These are phyloP conservation scores for Drosophila mimetica DNA, from an alignment of 2,888 invertebrate genomes.

Conservation along the genomic window DNA sequence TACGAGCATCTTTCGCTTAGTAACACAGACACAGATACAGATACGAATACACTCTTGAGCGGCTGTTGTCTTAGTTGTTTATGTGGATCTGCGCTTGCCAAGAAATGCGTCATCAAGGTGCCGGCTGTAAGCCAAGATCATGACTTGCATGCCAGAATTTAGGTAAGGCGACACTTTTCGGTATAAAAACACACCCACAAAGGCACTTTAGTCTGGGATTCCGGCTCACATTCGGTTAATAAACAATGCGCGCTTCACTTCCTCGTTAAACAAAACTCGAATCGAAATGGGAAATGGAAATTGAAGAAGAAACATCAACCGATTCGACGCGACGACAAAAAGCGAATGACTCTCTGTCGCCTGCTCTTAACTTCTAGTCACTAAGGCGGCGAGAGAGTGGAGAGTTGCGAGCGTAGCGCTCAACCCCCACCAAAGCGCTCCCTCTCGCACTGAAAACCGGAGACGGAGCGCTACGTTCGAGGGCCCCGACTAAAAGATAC, in stretches of 20 bases:
- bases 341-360: conserved; percentile 32
- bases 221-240: conserved; percentile 6
- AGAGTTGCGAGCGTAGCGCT: conserved; percentile 50
- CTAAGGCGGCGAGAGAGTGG: conserved; percentile 51
- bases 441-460: conserved; percentile 12
- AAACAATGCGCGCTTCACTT: conserved; percentile 24
- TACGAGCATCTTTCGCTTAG: conserved; percentile 51
- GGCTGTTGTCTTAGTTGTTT: conserved; percentile 17
- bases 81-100: conserved; percentile 41
- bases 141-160: conserved; percentile 58
- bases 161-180: conserved; percentile 37
- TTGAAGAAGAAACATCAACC: conserved; percentile 22
- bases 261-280: conserved; percentile 19
- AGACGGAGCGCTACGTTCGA: background rate
- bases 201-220: background rate
- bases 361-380: conserved; percentile 68
- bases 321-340: conserved; percentile 29
- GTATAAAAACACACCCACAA: conserved; percentile 14
- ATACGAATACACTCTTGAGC: conserved; percentile 25
- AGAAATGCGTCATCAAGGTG: conserved; percentile 73
- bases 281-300: conserved; percentile 4
- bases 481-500: background rate
- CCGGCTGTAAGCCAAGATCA: conserved; percentile 72
- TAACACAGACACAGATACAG: conserved; percentile 26
- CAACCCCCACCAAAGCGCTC: conserved; percentile 51